A percentile compares a stretch with the other conserved stretches of the same genome.
Conservation (phyloP, 1,140 invertebrate species). For the Anastrepha obliqua region DNA sequence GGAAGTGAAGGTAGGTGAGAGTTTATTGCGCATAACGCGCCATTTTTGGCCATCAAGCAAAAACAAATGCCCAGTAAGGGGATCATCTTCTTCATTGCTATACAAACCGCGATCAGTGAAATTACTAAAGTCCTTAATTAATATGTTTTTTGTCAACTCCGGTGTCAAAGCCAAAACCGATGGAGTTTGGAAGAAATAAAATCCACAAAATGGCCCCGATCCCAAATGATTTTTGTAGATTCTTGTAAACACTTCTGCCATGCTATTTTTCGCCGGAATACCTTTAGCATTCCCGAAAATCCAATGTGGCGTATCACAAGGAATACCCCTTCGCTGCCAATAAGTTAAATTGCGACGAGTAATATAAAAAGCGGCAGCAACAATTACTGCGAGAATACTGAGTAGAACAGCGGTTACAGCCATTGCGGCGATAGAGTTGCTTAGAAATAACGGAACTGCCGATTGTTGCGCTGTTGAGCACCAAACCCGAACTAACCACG, state of each 20-base stretch:
- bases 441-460: no score
- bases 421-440: not conserved
- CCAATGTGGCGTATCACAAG: conserved; percentile 39
- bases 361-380: not conserved
- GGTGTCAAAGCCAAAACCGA: conserved; percentile 62
- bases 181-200: conserved; percentile 60
- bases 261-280: not conserved
- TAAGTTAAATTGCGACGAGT: conserved; percentile 31
- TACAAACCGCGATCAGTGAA: conserved; percentile 75
- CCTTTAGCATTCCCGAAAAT: conserved; percentile 44
- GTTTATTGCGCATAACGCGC: conserved; percentile 76
- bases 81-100: conserved; percentile 76
- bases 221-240: conserved; percentile 69
- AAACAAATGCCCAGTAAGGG: conserved; percentile 76
- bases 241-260: conserved; percentile 57
- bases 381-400: not conserved
- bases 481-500: no score
- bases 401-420: not conserved
- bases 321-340: conserved; percentile 53
- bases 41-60: conserved; percentile 75
- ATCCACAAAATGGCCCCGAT: conserved; percentile 62
- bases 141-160: conserved; percentile 66
- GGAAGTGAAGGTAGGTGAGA: conserved; percentile 78
- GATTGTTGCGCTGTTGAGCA: no score
- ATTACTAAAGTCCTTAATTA: conserved; percentile 70